Conservation (phyloP, 2,113 vertebrate genomes). For the Hippoglossus stenolepis region DNA sequence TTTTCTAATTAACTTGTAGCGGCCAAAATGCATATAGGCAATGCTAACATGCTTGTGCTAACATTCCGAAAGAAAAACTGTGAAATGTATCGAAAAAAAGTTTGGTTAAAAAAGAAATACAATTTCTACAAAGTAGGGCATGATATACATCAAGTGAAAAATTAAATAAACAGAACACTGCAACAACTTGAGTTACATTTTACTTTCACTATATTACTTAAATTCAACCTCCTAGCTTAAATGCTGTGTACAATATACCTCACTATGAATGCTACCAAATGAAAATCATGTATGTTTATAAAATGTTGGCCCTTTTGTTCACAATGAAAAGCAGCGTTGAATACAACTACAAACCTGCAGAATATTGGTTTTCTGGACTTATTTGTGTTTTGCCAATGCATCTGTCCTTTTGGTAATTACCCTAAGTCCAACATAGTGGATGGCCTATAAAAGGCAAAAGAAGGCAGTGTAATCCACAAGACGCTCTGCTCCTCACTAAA, state of each 20-base stretch:
- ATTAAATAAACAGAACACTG: no score
- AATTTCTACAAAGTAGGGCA: no score
- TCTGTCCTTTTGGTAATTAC: slow-evolving; percentile 64
- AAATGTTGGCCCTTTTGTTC: slow-evolving; percentile 32
- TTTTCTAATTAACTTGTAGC: background rate
- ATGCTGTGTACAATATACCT: background rate
- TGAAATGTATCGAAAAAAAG: no score
- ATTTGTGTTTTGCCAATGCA: slow-evolving; percentile 34
- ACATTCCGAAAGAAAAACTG: no score
- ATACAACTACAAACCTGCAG: slow-evolving; percentile 47
- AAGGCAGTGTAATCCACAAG: slow-evolving; percentile 33
- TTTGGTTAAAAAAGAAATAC: no score
- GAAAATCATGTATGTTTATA: slow-evolving; percentile 20
- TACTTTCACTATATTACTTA: background rate
- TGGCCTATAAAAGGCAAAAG: slow-evolving; percentile 39
- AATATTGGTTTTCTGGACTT: slow-evolving; percentile 42
- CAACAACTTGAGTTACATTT: background rate
- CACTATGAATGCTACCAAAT: slow-evolving; percentile 19
- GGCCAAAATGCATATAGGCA: no score
- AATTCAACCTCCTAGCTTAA: background rate
- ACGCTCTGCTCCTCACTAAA: slow-evolving; percentile 48
- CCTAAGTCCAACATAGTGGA: slow-evolving; percentile 51
- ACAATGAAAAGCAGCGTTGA: slow-evolving; percentile 19
- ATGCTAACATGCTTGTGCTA: no score
- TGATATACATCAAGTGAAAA: no score